These are phyloP conservation scores for Hemichromis elongatus DNA, from an alignment of 2,113 vertebrate species.

Conservation along the genomic window DNA sequence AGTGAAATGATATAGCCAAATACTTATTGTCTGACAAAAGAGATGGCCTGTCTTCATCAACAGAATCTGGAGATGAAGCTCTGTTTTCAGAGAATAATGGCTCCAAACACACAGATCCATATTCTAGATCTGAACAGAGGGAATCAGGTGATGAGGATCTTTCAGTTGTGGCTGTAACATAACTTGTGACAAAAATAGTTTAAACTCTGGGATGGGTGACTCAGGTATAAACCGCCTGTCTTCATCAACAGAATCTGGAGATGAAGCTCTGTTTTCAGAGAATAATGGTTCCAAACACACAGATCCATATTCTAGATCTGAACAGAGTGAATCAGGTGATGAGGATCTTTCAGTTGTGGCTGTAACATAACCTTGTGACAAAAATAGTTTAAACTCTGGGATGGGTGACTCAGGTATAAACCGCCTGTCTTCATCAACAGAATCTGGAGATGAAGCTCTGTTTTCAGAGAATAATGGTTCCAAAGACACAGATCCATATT, in stretches of 20 bases:
- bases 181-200: neutral
- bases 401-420: neutral
- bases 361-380: neutral
- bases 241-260: constrained; percentile 32
- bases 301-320: neutral
- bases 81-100: neutral
- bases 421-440: too few relatives aligned
- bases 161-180: neutral
- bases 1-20: neutral
- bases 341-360: neutral
- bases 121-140: neutral
- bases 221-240: constrained; percentile 9
- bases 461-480: too few relatives aligned
- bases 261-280: constrained; percentile 22
- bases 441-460: too few relatives aligned
- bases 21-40: neutral
- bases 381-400: neutral
- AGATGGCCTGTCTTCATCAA: constrained; percentile 15
- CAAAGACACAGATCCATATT: too few relatives aligned
- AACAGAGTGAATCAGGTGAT: constrained; percentile 36
- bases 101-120: neutral
- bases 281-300: neutral
- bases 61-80: constrained; percentile 36
- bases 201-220: constrained; percentile 19
- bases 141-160: constrained; percentile 20